phyloP scores from a whole-genome alignment of 1,140 invertebrate genomes.

The fruit fly (Drosophila melanogaster) region Release_6_plus_ISO1_MT NT_037436.4:5889501-5890000 shows the following conservation, averaged over 20 bases:
- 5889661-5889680: constrained; percentile 20
- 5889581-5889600: constrained; percentile 85
- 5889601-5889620: constrained; percentile 84
- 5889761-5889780: constrained; percentile 56
- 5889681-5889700: constrained; percentile 57
- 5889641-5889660: constrained; percentile 66
- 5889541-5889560: constrained; percentile 41
- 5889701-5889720: constrained; percentile 49
- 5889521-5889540: neutral
- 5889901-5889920: constrained; percentile 84
- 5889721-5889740: constrained; percentile 59
- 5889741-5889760: constrained; percentile 53
- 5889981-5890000: neutral
- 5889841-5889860: neutral
- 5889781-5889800: constrained; percentile 72
- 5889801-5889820: constrained; percentile 28
- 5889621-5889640: constrained; percentile 85
- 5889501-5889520: neutral
- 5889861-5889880: constrained; percentile 22
- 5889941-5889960: constrained; percentile 83
- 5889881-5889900: constrained; percentile 78
- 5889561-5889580: constrained; percentile 84
- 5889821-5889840: neutral
- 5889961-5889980: constrained; percentile 62
- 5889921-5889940: constrained; percentile 83